Evolutionary conservation across 2,113 vertebrate species (phyloP).

Genomic region (Poecilia latipinna): DNA sequence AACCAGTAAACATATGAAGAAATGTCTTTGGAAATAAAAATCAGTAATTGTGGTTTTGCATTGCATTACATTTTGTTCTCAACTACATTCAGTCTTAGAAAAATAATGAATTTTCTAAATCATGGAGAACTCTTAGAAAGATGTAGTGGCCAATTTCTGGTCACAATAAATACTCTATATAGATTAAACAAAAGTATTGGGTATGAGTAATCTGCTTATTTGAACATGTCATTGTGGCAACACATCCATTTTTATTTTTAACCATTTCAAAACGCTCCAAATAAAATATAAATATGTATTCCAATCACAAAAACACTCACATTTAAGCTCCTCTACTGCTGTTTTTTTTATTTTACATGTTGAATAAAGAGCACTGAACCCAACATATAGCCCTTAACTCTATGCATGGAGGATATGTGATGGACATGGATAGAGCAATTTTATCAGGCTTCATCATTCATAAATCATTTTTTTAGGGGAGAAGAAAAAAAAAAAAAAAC

Average conservation of each 20-base stretch:
- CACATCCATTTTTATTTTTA: background rate
- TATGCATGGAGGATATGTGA: conserved; percentile 27
- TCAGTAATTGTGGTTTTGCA: conserved; percentile 51
- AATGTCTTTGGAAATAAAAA: conserved; percentile 66
- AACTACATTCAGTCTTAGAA: conserved; percentile 53
- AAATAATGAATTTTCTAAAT: background rate
- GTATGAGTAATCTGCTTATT: background rate
- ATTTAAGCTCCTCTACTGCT: conserved; percentile 6
- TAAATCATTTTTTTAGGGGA: background rate
- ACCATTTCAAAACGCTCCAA: background rate
- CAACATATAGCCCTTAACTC: conserved; percentile 59
- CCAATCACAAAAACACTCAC: conserved; percentile 13
- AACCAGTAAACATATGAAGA: conserved; percentile 20
- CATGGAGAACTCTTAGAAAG: background rate
- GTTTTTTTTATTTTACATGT: background rate
- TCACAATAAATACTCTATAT: background rate
- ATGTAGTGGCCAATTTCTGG: too few relatives aligned
- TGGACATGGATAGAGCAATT: conserved; percentile 24
- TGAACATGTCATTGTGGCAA: background rate
- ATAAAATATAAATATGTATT: conserved; percentile 22
- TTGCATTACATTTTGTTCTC: conserved; percentile 41
- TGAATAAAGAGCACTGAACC: conserved; percentile 18
- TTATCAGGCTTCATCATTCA: conserved; percentile 4
- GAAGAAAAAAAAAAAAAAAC: background rate
- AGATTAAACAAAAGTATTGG: background rate